Evolutionary conservation across 53 echinoderm and acorn worm species (phyloP).

Genomic region (Actinopyga echinites): DNA sequence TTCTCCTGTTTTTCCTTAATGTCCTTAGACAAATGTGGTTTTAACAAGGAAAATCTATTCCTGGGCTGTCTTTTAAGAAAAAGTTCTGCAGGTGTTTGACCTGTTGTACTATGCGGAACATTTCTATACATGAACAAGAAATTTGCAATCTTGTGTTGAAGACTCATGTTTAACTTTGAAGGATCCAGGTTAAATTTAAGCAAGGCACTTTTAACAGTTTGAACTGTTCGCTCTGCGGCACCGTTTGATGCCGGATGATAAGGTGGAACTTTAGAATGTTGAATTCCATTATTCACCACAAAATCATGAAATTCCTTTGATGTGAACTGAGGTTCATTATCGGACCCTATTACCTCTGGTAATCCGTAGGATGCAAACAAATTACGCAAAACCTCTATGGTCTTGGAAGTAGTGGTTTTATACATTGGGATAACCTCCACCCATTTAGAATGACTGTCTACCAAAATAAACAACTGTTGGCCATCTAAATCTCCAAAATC

Average conservation of each 20-base stretch:
- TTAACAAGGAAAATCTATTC: neutral
- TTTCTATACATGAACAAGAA: slow-evolving; percentile 23
- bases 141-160: slow-evolving; percentile 23
- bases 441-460: slow-evolving; percentile 52
- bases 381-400: slow-evolving; percentile 46
- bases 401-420: neutral
- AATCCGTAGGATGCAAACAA: slow-evolving; percentile 67
- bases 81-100: neutral
- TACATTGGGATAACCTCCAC: slow-evolving; percentile 30
- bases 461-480: slow-evolving; percentile 4
- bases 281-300: slow-evolving; percentile 48
- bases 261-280: slow-evolving; percentile 36
- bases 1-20: neutral
- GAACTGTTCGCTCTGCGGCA: slow-evolving; percentile 55
- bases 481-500: slow-evolving; percentile 46
- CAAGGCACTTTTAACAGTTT: slow-evolving; percentile 48
- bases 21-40: neutral
- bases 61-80: slow-evolving; percentile 13
- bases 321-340: slow-evolving; percentile 61
- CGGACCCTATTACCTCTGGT: slow-evolving; percentile 63
- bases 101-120: slow-evolving; percentile 48
- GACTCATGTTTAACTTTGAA: neutral
- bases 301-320: slow-evolving; percentile 55
- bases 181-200: slow-evolving; percentile 44
- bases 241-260: slow-evolving; percentile 50